Conservation (phyloP, 2,113 vertebrate genomes). For the Turdus rufiventris region DNA sequence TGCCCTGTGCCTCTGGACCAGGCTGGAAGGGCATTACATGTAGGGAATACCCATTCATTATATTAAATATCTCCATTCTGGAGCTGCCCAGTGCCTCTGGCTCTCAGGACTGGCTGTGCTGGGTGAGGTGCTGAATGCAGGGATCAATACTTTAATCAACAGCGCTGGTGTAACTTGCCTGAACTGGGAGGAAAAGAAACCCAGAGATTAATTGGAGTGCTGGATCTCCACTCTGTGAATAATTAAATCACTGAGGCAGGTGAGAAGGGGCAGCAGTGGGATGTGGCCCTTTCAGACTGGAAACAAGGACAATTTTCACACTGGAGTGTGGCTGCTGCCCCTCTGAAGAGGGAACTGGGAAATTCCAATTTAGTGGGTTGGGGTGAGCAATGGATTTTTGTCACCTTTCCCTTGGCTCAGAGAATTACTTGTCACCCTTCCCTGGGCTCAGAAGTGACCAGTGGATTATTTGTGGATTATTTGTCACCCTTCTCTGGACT, state of each 20-base stretch:
- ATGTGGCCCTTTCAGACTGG: background rate
- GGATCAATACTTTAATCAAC: slow-evolving; percentile 48
- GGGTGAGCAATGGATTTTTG: background rate
- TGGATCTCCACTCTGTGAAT: background rate
- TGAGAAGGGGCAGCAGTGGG: background rate
- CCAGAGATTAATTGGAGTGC: slow-evolving; percentile 16
- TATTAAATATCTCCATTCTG: background rate
- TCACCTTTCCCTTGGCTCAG: background rate
- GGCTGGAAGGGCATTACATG: too few relatives aligned
- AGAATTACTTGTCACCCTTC: too few relatives aligned
- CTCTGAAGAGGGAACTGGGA: background rate
- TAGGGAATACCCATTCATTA: too few relatives aligned
- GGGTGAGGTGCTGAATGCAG: background rate
- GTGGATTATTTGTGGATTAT: background rate
- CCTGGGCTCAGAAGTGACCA: too few relatives aligned
- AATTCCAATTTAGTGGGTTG: background rate
- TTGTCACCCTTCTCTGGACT: background rate
- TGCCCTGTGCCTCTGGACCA: too few relatives aligned
- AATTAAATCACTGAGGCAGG: background rate
- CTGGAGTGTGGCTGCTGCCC: background rate
- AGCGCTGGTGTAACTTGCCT: background rate
- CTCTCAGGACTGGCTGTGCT: background rate
- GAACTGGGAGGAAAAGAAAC: background rate
- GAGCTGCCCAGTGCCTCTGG: too few relatives aligned
- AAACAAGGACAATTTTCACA: background rate